A percentile compares a stretch with the other conserved stretches of the same genome.
Evolutionary conservation across 2,797 vertebrate genomes (phyloP).

Genomic region (Orestias chungarensis): DNA sequence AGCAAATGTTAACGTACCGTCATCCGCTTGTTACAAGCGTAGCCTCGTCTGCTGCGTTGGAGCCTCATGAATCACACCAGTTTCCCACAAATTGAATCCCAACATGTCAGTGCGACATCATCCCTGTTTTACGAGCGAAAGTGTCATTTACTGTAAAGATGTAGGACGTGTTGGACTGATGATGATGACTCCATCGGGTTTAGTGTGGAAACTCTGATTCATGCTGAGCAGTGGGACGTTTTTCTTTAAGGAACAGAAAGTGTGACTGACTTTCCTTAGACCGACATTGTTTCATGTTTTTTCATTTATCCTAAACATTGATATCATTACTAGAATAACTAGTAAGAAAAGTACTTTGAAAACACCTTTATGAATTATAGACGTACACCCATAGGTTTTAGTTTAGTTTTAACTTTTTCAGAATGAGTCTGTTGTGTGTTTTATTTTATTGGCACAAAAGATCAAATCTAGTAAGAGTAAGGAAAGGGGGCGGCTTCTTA

Average conservation of each 20-base stretch:
- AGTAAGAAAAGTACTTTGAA: not conserved
- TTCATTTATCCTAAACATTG: not conserved
- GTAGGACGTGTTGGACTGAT: too few species aligned
- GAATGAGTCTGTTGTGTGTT: too few species aligned
- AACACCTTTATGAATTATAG: not conserved
- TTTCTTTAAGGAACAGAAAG: not conserved
- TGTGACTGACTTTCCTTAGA: not conserved
- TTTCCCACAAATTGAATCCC: too few species aligned
- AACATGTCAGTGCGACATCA: not conserved
- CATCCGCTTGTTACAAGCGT: too few species aligned
- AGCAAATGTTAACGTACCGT: too few species aligned
- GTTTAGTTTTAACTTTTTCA: too few species aligned
- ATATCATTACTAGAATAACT: not conserved
- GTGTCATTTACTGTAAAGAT: not conserved
- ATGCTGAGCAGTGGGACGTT: not conserved
- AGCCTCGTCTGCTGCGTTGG: not conserved
- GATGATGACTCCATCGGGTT: not conserved
- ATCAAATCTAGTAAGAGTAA: not conserved
- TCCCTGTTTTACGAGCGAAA: not conserved
- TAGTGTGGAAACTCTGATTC: not conserved
- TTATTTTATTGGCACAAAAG: too few species aligned
- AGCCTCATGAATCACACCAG: not conserved
- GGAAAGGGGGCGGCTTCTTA: constrained; percentile 28
- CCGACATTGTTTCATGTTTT: not conserved
- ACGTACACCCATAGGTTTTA: not conserved